Base-by-base conservation (phyloP, 2,113 vertebrate genomes). In the Silurus glanis region DNA sequence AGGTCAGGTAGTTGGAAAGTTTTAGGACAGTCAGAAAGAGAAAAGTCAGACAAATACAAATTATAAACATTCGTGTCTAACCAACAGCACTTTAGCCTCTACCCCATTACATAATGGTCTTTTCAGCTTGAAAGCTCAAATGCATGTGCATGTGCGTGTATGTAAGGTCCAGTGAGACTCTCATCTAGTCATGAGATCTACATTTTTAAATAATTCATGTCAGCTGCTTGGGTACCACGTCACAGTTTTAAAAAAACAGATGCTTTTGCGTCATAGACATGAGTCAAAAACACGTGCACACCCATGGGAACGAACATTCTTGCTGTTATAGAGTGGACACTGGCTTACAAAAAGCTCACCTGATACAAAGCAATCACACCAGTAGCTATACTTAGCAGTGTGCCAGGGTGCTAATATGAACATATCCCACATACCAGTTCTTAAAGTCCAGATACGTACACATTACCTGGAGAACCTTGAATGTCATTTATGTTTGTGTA, bases 261-360 rank as follows among this genome's bases (percentile, higher is more conserved):
- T 7, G 16, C 4, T 17, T 45, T 45, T 55, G 62, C 74, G 25
- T 74, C 19, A 14, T 23, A 19, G 53, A 51, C 80, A 83, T 59
- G 55, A 74, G 76, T 16, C 80, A 79, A 67, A 53, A 88, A 84
- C 87, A 85, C 62, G 53, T 84, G 84, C 49, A 56, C 59, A 23
- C 12, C 56, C 47, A 79, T 78, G 86, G 83, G 86, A 90, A 88
- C 53, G 28, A 62, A 53, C 66, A 37, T 72, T 37, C 21, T 12
- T 12, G 56, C 28, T 5, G 9, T 47, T 64, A 28, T 59, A 69
- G 25, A 85, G 74, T 49, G 28, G 62, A 83, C 78, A n/a, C 21
- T 14, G 58, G 16, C 19, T 66, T 87, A 87, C 83, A 87, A 87
- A 80, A 51, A 71, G 79, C 74, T 69, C 25, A 0, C 8, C 69